A percentile compares a stretch with the other conserved stretches of the same genome.
Evolutionary conservation across 2,888 invertebrate genomes (phyloP).

Genomic region (Troides helena): DNA sequence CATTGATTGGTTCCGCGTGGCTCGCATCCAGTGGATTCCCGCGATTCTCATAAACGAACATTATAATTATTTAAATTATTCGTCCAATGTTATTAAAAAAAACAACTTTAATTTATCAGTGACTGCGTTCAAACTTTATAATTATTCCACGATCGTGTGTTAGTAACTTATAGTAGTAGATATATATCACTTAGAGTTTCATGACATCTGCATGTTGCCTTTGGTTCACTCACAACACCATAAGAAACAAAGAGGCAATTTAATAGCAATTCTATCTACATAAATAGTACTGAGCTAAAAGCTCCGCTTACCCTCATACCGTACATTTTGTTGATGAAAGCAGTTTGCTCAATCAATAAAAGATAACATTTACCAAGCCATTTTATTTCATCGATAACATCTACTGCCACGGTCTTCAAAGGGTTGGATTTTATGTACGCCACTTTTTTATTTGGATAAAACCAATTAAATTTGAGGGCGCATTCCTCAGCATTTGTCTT

Average conservation of each 20-base stretch:
- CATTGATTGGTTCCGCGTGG: too few relatives aligned
- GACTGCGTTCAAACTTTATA: background rate
- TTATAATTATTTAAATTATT: background rate
- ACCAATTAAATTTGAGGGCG: conserved; percentile 47
- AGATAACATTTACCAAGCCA: conserved; percentile 57
- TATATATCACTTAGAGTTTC: too few relatives aligned
- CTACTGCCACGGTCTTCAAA: conserved; percentile 29
- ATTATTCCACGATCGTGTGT: background rate
- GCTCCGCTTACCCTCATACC: conserved; percentile 58
- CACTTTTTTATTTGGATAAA: conserved; percentile 35
- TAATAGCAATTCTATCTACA: too few relatives aligned
- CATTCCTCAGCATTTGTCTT: conserved; percentile 36
- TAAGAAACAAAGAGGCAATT: too few relatives aligned
- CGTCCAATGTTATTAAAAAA: background rate
- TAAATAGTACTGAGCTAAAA: background rate
- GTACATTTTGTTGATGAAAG: conserved; percentile 60
- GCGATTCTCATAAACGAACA: background rate
- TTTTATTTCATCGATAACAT: conserved; percentile 41
- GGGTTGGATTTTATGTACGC: conserved; percentile 11
- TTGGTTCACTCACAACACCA: too few relatives aligned
- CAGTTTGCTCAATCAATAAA: conserved; percentile 56
- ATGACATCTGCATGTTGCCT: too few relatives aligned
- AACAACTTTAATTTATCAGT: background rate
- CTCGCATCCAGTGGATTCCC: too few relatives aligned
- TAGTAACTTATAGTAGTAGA: too few relatives aligned